Conservation (phyloP, 2,113 vertebrate genomes). For the Cyanistes caeruleus region DNA sequence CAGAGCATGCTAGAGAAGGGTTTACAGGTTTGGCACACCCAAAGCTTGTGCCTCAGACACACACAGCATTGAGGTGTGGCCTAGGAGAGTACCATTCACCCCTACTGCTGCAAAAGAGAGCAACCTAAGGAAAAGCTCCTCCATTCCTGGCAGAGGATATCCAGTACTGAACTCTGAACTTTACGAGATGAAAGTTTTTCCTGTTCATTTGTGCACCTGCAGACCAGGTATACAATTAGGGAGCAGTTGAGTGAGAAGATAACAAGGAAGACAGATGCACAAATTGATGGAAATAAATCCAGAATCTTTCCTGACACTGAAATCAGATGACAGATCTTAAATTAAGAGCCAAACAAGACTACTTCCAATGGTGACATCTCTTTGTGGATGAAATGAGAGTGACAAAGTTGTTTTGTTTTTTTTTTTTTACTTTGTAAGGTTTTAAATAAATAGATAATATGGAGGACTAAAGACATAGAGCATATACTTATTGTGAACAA, state of each 20-base stretch:
- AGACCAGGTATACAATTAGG: not conserved
- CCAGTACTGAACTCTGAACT: not conserved
- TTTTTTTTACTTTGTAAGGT: not conserved
- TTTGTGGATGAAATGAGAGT: not conserved
- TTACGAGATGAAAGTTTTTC: not conserved
- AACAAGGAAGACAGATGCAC: not conserved
- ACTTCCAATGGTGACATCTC: rapidly evolving
- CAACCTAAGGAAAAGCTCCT: not conserved
- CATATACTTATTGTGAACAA: not conserved
- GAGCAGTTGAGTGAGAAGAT: not conserved
- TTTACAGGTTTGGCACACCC: not conserved
- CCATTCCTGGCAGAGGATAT: not conserved
- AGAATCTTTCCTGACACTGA: not conserved
- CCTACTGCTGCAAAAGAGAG: not conserved
- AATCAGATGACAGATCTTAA: not conserved
- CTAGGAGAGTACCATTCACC: not conserved
- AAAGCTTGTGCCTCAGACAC: not conserved
- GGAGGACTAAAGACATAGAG: not conserved
- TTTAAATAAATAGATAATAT: not conserved
- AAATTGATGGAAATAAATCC: not conserved
- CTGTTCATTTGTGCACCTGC: not conserved
- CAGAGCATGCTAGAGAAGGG: not conserved
- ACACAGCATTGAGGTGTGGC: not conserved
- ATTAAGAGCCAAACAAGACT: not conserved
- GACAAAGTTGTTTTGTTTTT: not conserved